Conservation (phyloP, 2,113 vertebrate genomes). For the Laterallus jamaicensis region DNA sequence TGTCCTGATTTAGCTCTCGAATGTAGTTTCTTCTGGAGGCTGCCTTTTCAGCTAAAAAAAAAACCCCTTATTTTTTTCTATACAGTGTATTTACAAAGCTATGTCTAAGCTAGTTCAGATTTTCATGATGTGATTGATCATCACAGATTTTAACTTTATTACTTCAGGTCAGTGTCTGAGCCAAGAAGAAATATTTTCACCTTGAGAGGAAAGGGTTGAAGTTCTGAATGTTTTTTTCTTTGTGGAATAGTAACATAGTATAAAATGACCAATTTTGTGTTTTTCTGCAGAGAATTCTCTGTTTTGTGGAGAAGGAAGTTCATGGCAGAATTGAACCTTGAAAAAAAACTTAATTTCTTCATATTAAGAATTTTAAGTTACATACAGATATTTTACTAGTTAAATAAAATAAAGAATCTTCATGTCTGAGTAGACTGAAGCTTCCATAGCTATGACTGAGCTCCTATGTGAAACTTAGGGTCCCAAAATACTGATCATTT, state of each 20-base stretch:
- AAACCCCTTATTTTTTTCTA: neutral
- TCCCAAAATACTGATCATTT: neutral
- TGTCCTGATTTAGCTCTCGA: neutral
- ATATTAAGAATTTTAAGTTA: neutral
- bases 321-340: neutral
- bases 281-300: neutral
- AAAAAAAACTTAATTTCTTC: neutral
- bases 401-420: neutral
- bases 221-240: neutral
- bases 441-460: neutral
- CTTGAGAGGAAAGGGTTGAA: neutral
- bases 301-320: neutral
- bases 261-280: neutral
- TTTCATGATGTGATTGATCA: neutral
- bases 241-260: neutral
- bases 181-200: neutral
- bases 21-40: neutral
- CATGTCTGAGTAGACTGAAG: neutral
- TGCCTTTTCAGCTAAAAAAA: neutral
- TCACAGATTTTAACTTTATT: neutral
- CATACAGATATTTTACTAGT: neutral
- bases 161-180: neutral
- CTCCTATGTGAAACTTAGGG: neutral
- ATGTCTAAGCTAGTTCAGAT: neutral
- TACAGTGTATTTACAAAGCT: neutral